Evolutionary conservation across 2,888 invertebrate genomes (phyloP).

Genomic region (Camptogramma bilineatum): DNA sequence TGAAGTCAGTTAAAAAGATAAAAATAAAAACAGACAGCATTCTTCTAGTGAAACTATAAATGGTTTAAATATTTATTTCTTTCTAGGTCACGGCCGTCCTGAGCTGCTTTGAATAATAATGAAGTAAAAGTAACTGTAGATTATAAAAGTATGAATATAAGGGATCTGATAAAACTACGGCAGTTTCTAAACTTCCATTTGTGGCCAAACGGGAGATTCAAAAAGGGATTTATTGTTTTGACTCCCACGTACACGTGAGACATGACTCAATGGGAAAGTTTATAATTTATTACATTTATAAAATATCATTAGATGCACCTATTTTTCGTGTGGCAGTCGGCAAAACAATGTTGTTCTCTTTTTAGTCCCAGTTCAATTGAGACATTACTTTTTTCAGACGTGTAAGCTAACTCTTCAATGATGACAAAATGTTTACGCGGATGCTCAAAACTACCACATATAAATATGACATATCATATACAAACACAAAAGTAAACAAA

Average conservation of each 20-base stretch:
- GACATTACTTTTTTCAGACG: no score
- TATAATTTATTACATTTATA: no score
- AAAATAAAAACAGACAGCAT: not conserved
- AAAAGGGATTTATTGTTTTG: not conserved
- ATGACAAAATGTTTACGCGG: no score
- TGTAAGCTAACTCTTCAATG: no score
- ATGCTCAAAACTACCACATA: no score
- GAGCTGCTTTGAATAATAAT: constrained; percentile 17
- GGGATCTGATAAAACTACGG: constrained; percentile 2
- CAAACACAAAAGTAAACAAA: no score
- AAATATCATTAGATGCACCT: no score
- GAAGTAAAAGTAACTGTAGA: constrained; percentile 13
- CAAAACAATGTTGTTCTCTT: no score
- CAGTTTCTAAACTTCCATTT: constrained; percentile 17
- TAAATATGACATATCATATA: no score
- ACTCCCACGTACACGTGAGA: not conserved
- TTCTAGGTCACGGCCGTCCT: constrained; percentile 11
- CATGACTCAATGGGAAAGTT: not conserved
- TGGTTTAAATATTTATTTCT: not conserved
- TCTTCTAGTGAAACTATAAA: not conserved
- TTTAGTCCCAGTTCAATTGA: no score
- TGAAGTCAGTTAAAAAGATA: no score
- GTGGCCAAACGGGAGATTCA: not conserved
- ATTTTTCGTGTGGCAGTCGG: no score
- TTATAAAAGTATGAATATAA: not conserved